A percentile compares a stretch with the other conserved stretches of the same genome.
phyloP scores from a whole-genome alignment of 1,140 invertebrate genomes.

The Brachionus asplanchnoidis region DNA sequence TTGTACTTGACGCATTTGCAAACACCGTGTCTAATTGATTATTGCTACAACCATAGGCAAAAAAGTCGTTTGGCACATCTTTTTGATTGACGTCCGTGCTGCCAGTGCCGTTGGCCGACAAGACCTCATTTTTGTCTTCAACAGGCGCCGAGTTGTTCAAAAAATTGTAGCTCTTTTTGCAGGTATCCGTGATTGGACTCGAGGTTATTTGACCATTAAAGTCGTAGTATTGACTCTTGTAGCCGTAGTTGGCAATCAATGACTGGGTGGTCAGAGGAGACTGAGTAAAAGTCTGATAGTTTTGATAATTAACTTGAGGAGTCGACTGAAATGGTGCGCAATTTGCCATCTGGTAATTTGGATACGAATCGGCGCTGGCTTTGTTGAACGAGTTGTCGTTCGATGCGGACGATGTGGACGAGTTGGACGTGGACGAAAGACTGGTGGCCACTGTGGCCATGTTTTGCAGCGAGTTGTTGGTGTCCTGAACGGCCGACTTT shows the following conservation, averaged over 20 bases:
- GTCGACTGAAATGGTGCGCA: neutral
- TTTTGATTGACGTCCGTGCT: neutral
- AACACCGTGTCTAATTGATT: conserved; percentile 17
- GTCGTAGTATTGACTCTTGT: neutral
- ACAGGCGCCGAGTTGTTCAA: neutral
- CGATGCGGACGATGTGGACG: neutral
- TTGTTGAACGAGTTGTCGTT: conserved; percentile 22
- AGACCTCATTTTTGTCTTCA: neutral
- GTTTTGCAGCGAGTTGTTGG: neutral
- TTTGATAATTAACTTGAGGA: neutral
- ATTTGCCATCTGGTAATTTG: neutral
- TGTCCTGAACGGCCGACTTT: conserved; percentile 30
- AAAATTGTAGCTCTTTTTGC: conserved; percentile 8
- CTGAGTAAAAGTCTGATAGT: neutral
- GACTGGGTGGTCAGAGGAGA: neutral
- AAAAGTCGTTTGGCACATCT: neutral
- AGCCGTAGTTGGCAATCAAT: neutral
- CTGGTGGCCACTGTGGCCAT: neutral
- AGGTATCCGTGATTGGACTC: neutral
- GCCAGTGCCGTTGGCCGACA: neutral
- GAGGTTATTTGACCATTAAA: conserved; percentile 19
- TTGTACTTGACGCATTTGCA: neutral
- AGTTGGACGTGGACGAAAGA: neutral
- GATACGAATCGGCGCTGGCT: neutral
- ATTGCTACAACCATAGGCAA: neutral